These are phyloP conservation scores for Cirrhinus molitorella DNA, from an alignment of 2,797 vertebrate genomes.

Conservation along the genomic window DNA sequence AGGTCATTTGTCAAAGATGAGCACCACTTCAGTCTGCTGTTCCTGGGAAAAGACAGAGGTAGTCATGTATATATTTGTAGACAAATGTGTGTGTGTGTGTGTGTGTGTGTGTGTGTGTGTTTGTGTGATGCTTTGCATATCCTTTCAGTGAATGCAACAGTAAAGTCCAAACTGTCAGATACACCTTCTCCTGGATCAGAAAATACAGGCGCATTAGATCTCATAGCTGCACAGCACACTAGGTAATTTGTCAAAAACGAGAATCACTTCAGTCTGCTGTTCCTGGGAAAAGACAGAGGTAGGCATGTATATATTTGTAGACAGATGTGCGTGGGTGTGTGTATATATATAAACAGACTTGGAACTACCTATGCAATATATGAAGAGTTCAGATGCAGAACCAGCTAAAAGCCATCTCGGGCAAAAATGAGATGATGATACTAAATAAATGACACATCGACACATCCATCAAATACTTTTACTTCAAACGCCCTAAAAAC, in stretches of 20 bases:
- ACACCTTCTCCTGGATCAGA: conserved; percentile 88
- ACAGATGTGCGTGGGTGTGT: too few species aligned
- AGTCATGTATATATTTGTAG: conserved; percentile 58
- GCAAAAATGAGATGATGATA: too few species aligned
- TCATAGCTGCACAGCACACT: conserved; percentile 89
- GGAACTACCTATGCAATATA: too few species aligned
- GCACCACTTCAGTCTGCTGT: conserved; percentile 96
- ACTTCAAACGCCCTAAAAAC: too few species aligned
- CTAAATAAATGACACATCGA: too few species aligned
- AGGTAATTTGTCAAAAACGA: conserved; percentile 95
- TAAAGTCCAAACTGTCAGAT: conserved; percentile 97
- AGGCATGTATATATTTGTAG: conserved; percentile 57
- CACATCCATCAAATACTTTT: too few species aligned
- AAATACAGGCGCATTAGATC: conserved; percentile 92
- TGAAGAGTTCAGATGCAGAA: too few species aligned
- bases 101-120: neutral
- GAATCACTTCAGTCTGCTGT: conserved; percentile 96
- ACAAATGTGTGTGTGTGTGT: neutral
- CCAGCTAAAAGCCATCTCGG: too few species aligned
- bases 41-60: conserved; percentile 97
- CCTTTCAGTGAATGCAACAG: conserved; percentile 78
- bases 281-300: conserved; percentile 97
- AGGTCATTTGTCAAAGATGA: conserved; percentile 95
- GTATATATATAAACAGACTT: too few species aligned
- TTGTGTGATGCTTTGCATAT: conserved; percentile 81